These are phyloP conservation scores for Syngnathoides biaculeatus DNA, from an alignment of 2,113 vertebrate species.

Conservation along the genomic window DNA sequence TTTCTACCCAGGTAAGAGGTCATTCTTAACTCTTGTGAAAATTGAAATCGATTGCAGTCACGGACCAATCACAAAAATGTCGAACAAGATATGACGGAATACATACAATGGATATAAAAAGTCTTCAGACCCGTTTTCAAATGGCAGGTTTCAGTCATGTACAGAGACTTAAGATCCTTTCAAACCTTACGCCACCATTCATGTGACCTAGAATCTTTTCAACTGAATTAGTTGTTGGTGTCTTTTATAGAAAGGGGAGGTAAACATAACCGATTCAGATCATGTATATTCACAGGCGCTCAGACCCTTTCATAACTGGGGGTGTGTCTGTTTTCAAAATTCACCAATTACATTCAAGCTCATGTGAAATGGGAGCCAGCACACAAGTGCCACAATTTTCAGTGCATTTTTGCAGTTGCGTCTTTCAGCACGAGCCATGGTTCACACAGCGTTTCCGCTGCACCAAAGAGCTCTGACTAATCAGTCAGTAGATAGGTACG, in stretches of 20 bases:
- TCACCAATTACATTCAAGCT: no score
- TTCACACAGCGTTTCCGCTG: neutral
- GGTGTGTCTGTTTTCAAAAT: no score
- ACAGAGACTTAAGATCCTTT: neutral
- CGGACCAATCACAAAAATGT: slow-evolving; percentile 17
- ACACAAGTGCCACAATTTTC: no score
- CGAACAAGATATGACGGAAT: slow-evolving; percentile 23
- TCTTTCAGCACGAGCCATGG: neutral
- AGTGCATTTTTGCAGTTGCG: no score
- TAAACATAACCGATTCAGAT: no score
- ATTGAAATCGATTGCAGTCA: neutral
- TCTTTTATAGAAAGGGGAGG: no score
- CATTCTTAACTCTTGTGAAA: slow-evolving; percentile 22
- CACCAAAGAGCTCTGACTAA: neutral
- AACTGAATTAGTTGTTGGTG: no score
- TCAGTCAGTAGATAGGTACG: neutral
- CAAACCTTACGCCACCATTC: neutral
- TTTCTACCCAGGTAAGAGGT: slow-evolving; percentile 87
- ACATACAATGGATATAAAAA: neutral
- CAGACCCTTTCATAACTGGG: no score
- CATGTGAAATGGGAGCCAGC: no score
- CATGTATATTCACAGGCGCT: no score
- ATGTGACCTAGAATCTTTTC: no score
- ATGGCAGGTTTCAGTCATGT: neutral
- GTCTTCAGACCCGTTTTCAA: neutral